Evolutionary conservation across 2,888 invertebrate species (phyloP), one percentile per base, ranked within the genome.

Genomic region (Epinotia brunnichana): DNA sequence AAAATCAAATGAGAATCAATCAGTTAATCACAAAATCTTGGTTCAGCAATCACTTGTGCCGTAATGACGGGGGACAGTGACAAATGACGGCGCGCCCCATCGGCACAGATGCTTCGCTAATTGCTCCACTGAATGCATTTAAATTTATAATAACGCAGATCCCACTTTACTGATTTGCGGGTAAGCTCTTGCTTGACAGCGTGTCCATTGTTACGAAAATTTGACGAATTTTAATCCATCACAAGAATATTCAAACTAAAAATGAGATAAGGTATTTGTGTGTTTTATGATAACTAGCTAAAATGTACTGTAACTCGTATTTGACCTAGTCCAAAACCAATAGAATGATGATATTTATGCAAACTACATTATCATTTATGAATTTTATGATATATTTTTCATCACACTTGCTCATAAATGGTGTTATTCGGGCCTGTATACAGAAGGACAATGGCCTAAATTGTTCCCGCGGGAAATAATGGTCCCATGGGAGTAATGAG

Each of bases 71-170:
- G 13, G 39, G 77, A 77, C 76, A 66, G 63, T 73, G 77, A 77
- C 75, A 74, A 77, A 77, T 73, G 73, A 59, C 29, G 29, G 51
- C 44, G 19, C 41, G 68, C 24, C 73, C 73, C 72, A 72, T 61
- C 72, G 68, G 79, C 82, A 79, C 77, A 79, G 78, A 76, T 78
- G 67, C 70, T 21, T 17, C n/a, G 10, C 79, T 85, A 85, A 87
- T 86, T 81, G 79, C 78, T 75, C 78, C 78, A 77, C 61, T 56
- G 60, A 76, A 74, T 77, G 79, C 80, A 83, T 81, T 81, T 72
- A 74, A 78, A 75, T 76, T 68, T 66, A 64, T 70, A 74, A 76
- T 77, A 51, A 60, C 44, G 24, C 13, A n/a, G 29, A 35, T 35
- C n/a, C 15, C 41, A 19, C 53, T 53, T 56, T 53, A 39, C 64